A percentile compares a stretch with the other conserved stretches of the same genome.
phyloP scores from a whole-genome alignment of 2,888 invertebrate genomes.

The Aromia moschata region DNA sequence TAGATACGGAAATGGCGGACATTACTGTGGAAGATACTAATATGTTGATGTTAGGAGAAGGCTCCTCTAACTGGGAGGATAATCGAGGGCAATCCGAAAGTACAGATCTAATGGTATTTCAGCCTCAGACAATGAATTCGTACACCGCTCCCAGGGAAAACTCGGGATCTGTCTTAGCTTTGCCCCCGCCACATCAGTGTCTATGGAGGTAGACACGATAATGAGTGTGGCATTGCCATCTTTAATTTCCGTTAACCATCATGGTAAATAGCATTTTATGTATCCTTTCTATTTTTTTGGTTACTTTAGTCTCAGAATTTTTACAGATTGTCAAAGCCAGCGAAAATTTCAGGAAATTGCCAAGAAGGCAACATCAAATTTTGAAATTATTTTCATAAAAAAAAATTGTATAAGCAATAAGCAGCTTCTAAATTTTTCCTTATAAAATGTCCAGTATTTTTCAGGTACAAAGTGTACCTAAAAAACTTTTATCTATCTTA shows the following conservation, averaged over 20 bases:
- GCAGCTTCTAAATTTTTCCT: too few relatives aligned
- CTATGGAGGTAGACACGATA: slow-evolving; percentile 42
- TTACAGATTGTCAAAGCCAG: too few relatives aligned
- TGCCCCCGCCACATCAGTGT: slow-evolving; percentile 35
- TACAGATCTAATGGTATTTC: slow-evolving; percentile 43
- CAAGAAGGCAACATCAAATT: too few relatives aligned
- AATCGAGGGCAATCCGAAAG: slow-evolving; percentile 32
- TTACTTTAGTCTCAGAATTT: too few relatives aligned
- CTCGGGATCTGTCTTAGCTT: slow-evolving; percentile 37
- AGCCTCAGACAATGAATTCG: slow-evolving; percentile 27
- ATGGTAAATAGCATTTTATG: slow-evolving; percentile 9
- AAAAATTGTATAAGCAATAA: too few relatives aligned
- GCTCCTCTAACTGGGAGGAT: slow-evolving; percentile 30
- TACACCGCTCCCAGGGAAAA: slow-evolving; percentile 30
- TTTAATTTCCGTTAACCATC: slow-evolving; percentile 22
- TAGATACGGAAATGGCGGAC: slow-evolving; percentile 67
- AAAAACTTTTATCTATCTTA: too few relatives aligned
- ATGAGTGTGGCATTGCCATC: slow-evolving; percentile 50
- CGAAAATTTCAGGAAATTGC: too few relatives aligned
- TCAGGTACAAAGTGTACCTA: too few relatives aligned
- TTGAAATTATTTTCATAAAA: too few relatives aligned
- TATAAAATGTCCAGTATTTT: too few relatives aligned
- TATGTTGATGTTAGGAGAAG: slow-evolving; percentile 42
- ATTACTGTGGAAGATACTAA: slow-evolving; percentile 43
- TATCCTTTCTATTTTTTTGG: too few relatives aligned